Evolutionary conservation across 2,888 invertebrate species (phyloP).

Genomic region (Trilocha varians): DNA sequence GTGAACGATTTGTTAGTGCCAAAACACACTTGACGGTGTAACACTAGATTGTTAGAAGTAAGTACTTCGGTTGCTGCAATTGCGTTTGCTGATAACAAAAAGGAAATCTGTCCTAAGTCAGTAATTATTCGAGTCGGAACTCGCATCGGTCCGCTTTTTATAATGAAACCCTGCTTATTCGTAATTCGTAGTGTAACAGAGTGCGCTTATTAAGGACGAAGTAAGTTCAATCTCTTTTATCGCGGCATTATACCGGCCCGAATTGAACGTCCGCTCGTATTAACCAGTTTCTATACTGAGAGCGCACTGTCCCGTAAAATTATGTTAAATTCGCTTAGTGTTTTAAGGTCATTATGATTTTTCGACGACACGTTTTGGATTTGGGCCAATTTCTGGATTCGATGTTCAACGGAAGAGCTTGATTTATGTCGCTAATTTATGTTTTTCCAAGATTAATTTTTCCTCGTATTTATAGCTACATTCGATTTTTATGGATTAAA

Average conservation of each 20-base stretch:
- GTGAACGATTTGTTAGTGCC: too few relatives aligned
- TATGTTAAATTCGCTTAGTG: slow-evolving; percentile 56
- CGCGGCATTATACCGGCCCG: slow-evolving; percentile 53
- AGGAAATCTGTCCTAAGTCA: too few relatives aligned
- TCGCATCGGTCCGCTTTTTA: slow-evolving; percentile 14
- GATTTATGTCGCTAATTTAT: slow-evolving; percentile 14
- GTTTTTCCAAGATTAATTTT: too few relatives aligned
- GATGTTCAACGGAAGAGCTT: slow-evolving; percentile 6
- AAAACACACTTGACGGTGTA: too few relatives aligned
- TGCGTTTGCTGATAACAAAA: too few relatives aligned
- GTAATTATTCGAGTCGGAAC: too few relatives aligned
- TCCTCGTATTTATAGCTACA: neutral
- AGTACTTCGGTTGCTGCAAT: too few relatives aligned
- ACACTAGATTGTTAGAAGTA: too few relatives aligned
- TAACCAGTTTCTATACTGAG: slow-evolving; percentile 40
- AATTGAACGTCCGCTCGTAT: slow-evolving; percentile 51
- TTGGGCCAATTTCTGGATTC: neutral
- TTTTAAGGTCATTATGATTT: slow-evolving; percentile 44
- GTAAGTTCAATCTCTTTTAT: slow-evolving; percentile 69
- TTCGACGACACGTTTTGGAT: slow-evolving; percentile 16
- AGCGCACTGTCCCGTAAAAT: slow-evolving; percentile 59
- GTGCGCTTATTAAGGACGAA: slow-evolving; percentile 56
- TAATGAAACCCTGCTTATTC: slow-evolving; percentile 35
- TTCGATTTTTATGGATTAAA: too few relatives aligned
- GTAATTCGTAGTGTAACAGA: slow-evolving; percentile 33